phyloP scores from a whole-genome alignment of 2,797 vertebrate species.

The Pampus argenteus region DNA sequence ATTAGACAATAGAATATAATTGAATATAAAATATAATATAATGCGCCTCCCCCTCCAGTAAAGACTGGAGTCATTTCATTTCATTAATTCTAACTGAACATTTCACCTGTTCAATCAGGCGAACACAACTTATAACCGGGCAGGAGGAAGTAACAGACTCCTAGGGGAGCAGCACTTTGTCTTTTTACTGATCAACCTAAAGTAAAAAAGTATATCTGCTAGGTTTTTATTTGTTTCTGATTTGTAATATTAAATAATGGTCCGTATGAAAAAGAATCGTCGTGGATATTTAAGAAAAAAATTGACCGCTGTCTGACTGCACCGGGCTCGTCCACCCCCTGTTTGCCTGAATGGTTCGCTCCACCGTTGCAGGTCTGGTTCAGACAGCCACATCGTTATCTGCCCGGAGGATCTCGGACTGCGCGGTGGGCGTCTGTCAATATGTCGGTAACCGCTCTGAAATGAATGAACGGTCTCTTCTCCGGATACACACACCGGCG shows the following conservation, averaged over 20 bases:
- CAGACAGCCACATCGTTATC: constrained; percentile 69
- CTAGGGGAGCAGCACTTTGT: constrained; percentile 23
- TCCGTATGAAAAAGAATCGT: accelerated
- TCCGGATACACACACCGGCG: constrained; percentile 1
- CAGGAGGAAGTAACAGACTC: constrained; percentile 33
- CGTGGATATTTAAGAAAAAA: background rate
- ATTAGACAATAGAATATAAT: background rate
- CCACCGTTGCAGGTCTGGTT: constrained; percentile 76
- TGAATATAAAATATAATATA: background rate
- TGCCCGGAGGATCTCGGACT: constrained; percentile 51
- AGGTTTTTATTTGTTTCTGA: accelerated
- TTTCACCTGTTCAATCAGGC: constrained; percentile 81
- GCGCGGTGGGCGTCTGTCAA: background rate
- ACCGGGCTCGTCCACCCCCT: constrained; percentile 41
- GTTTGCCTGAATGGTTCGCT: constrained; percentile 72
- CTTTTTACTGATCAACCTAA: background rate
- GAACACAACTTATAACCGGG: constrained; percentile 59
- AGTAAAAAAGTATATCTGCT: background rate
- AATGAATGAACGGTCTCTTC: constrained; percentile 37
- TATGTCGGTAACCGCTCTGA: constrained; percentile 13
- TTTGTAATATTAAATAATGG: accelerated
- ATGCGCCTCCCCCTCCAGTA: background rate
- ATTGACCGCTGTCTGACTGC: background rate
- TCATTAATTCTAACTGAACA: constrained; percentile 66
- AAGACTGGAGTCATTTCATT: constrained; percentile 39